Evolutionary conservation across 2,888 invertebrate species (phyloP).

Genomic region (Erebia aethiops): DNA sequence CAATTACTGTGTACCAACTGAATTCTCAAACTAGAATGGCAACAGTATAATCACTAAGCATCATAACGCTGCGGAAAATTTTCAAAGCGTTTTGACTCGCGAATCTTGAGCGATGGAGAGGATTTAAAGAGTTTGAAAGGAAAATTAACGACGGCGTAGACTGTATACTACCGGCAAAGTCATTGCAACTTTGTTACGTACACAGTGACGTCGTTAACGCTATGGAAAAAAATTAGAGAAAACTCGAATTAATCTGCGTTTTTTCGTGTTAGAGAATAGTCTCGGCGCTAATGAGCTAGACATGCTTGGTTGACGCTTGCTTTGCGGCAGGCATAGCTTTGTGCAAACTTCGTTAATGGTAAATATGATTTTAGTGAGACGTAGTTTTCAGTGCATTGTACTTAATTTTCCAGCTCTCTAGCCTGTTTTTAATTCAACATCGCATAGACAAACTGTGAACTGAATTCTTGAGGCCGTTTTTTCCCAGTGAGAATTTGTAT

Average conservation of each 20-base stretch:
- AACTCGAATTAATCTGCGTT: constrained; percentile 67
- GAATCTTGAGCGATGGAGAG: constrained; percentile 67
- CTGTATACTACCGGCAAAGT: constrained; percentile 57
- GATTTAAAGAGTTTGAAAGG: constrained; percentile 74
- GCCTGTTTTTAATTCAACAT: neutral
- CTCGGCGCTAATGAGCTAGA: constrained; percentile 68
- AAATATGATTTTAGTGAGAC: constrained; percentile 23
- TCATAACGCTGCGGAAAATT: constrained; percentile 54
- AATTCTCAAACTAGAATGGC: constrained; percentile 29
- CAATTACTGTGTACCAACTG: constrained; percentile 32
- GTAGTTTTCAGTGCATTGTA: constrained; percentile 9
- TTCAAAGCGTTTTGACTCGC: constrained; percentile 53
- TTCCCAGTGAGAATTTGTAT: neutral
- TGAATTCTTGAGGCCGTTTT: neutral
- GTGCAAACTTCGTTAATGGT: constrained; percentile 26
- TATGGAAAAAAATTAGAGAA: constrained; percentile 65
- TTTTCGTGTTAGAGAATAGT: constrained; percentile 58
- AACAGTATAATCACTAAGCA: constrained; percentile 38
- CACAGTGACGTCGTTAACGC: constrained; percentile 75
- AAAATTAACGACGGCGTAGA: constrained; percentile 68
- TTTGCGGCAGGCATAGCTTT: constrained; percentile 23
- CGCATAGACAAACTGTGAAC: neutral
- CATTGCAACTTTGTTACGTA: constrained; percentile 72
- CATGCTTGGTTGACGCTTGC: constrained; percentile 24
- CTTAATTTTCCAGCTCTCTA: constrained; percentile 5